Evolutionary conservation across 2,888 invertebrate genomes (phyloP).

Genomic region (Caenorhabditis auriculariae): DNA sequence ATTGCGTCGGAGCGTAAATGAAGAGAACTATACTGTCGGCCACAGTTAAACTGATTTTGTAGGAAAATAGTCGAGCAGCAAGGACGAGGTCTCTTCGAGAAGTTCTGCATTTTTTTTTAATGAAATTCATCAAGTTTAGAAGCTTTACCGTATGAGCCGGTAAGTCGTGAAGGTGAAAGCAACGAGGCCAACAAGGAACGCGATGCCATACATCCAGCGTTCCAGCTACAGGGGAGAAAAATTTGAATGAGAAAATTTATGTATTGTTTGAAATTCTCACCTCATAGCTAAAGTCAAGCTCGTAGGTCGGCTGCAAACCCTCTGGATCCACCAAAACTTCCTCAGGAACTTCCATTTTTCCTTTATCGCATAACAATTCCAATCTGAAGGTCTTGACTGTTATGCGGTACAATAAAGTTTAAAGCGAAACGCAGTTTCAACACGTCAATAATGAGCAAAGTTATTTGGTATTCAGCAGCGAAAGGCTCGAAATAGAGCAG

Average conservation of each 20-base stretch:
- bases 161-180: constrained; percentile 34
- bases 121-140: background rate
- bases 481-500: no score
- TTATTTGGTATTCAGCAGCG: no score
- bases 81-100: constrained; percentile 30
- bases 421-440: no score
- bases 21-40: constrained; percentile 47
- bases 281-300: constrained; percentile 36
- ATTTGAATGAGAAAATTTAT: background rate
- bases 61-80: constrained; percentile 41
- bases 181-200: constrained; percentile 30
- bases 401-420: no score
- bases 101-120: constrained; percentile 13
- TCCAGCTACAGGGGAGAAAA: constrained; percentile 33
- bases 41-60: constrained; percentile 41
- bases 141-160: constrained; percentile 17
- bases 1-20: constrained; percentile 47
- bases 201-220: constrained; percentile 41
- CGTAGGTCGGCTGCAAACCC: no score
- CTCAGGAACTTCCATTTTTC: constrained; percentile 19
- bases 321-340: no score
- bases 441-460: no score
- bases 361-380: constrained; percentile 15
- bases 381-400: no score
- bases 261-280: constrained; percentile 3